Evolutionary conservation across 2,888 invertebrate genomes (phyloP), one percentile per base, ranked within the genome.

Genomic region (Aphodius granarius): DNA sequence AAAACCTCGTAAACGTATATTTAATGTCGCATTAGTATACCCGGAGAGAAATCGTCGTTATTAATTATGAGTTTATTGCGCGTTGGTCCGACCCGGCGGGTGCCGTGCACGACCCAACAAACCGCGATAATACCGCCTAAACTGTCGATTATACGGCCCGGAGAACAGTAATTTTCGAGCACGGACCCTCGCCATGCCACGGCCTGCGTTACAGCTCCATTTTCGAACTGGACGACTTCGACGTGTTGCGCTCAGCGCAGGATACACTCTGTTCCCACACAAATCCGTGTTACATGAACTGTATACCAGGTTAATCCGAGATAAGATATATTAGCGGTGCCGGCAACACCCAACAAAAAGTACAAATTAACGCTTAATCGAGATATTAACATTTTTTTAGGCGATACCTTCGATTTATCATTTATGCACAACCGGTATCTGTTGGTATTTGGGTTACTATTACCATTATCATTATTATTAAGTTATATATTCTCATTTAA

Each of bases 21-120:
- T 75, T 75, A 75, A 75, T 75, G 75, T 75, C 75, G 75, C 73
- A 75, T 75, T 75, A 75, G 75, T 17, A 62, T 63, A 62, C 66
- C 18, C n/a, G n/a, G 73, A 63, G 64, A 70, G 66, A 73, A 68
- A 63, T 22, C 64, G 63, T 22, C 66, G 75, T 75, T 73, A 75
- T 73, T 72, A 75, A 73, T 73, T 74, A 71, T 43, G 71, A n/a
- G 71, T 66, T 71, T 74, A 71, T 71, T 71, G 63, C 62, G 63
- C 20, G 62, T 20, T 20, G 13, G 20, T 19, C 18, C 18, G 21
- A 63, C 18, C 18, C 66, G 73, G 22, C 68, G 66, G 22, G 21
- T 66, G 73, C 43, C 23, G 66, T 18, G 22, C 68, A 22, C 65
- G 65, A 65, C 65, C 65, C 65, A 19, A n/a, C n/a, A n/a, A n/a